Evolutionary conservation across 2,888 invertebrate genomes (phyloP).

Genomic region (Merodon equestris): DNA sequence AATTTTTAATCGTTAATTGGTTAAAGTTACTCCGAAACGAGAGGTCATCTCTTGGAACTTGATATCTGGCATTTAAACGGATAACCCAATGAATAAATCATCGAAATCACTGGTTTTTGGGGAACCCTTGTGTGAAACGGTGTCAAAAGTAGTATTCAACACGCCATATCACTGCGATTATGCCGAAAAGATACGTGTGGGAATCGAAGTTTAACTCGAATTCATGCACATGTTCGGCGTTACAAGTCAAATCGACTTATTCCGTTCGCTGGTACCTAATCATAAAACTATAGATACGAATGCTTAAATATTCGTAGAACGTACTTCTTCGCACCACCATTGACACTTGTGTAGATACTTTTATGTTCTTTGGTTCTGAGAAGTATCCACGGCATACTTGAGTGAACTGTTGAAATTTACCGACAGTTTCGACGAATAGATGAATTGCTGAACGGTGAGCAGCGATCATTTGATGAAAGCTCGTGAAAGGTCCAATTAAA

Average conservation of each 20-base stretch:
- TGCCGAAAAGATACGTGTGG: constrained; percentile 13
- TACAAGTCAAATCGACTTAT: constrained; percentile 57
- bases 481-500: constrained; percentile 36
- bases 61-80: not conserved
- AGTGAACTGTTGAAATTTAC: not conserved
- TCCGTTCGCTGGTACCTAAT: constrained; percentile 16
- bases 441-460: not conserved
- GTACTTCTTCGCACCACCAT: too few species aligned
- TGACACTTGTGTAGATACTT: too few species aligned
- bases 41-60: not conserved
- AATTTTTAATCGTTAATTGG: constrained; percentile 48
- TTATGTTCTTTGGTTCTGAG: constrained; percentile 5
- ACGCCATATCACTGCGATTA: not conserved
- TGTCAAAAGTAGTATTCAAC: constrained; percentile 8
- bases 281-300: constrained; percentile 23
- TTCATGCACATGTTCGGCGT: constrained; percentile 26
- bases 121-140: not conserved
- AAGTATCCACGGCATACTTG: constrained; percentile 29
- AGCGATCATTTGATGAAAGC: constrained; percentile 16
- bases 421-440: not conserved
- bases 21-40: not conserved
- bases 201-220: too few species aligned
- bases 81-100: too few species aligned
- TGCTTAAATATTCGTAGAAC: constrained; percentile 27
- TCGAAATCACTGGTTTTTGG: too few species aligned